A percentile compares a stretch with the other conserved stretches of the same genome.
Evolutionary conservation across 2,113 vertebrate species (phyloP).

Genomic region (Oryzias melastigma): DNA sequence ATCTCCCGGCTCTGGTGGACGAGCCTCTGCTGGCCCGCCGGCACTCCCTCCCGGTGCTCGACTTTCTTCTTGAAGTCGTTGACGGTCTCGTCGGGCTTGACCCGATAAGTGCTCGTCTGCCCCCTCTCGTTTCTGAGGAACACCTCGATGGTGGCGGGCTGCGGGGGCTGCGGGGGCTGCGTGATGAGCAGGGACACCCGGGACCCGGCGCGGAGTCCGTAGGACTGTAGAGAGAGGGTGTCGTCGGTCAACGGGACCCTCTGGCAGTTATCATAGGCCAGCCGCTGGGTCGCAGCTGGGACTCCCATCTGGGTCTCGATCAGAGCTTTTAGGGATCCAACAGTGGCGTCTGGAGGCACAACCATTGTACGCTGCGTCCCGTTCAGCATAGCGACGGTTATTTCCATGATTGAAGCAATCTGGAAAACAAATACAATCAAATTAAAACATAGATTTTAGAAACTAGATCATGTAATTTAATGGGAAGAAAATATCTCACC

Average conservation of each 20-base stretch:
- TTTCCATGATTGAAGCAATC: conserved; percentile 38
- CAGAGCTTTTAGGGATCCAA: conserved; percentile 33
- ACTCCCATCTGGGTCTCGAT: conserved; percentile 9
- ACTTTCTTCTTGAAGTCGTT: conserved; percentile 49
- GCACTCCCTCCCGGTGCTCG: conserved; percentile 23
- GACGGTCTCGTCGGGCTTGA: conserved; percentile 48
- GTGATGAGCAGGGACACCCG: conserved; percentile 58
- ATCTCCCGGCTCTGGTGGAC: conserved; percentile 47
- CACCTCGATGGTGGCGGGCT: conserved; percentile 51
- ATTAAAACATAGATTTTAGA: too few relatives aligned
- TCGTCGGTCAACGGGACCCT: conserved; percentile 31
- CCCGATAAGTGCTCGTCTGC: conserved; percentile 27
- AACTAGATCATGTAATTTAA: too few relatives aligned
- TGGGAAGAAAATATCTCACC: too few relatives aligned
- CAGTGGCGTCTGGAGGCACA: conserved; percentile 62
- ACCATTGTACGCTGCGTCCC: conserved; percentile 11
- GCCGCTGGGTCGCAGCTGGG: neutral
- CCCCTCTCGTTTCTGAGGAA: conserved; percentile 62
- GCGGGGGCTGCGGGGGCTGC: conserved; percentile 7
- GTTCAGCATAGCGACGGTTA: conserved; percentile 23
- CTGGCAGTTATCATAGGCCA: conserved; percentile 41
- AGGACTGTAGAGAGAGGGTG: conserved; percentile 6
- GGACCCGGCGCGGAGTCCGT: conserved; percentile 46
- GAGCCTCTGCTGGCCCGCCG: conserved; percentile 63
- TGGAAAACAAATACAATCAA: neutral